Base-by-base conservation (phyloP, 1,140 invertebrate species). In the Chironomus striatipennis region DNA sequence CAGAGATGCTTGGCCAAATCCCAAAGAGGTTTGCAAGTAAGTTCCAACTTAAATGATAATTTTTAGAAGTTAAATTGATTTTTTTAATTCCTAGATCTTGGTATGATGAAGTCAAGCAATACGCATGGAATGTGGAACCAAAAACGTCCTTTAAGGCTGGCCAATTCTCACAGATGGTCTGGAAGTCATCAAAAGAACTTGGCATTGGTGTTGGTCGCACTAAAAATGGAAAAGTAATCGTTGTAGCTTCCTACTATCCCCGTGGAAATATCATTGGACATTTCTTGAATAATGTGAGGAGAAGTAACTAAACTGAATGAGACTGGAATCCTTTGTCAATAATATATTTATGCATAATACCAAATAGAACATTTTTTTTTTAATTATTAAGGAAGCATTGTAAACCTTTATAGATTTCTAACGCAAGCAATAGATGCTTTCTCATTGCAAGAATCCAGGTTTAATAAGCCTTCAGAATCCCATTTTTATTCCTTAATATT, bases 211-310 rank as follows among this genome's bases (percentile, higher is more conserved):
- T 87, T 77, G 89, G 89, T 0, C 86, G 86, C 77, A 86, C 81
- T 65, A 77, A 77, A 42, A 80, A 79, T 75, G n/a, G 86, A 80
- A 76, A 86, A 82, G 74, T 86, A 83, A 76, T 85, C 43, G 86
- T 92, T 1, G 90, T 92, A 1, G 88, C 88, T 6, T 90, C 90
- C 80, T 92, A 92, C 77, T 84, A 86, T 82, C 90, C 91, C 7
- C 83, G 89, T n/a, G 91, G 91, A 57, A 93, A 93, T 78, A 85
- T 88, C 57, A 80, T 90, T 15, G 89, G 90, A 1, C 84, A 86
- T 73, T 92, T 90, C 77, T 78, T 80, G 0, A 84, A 85, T 43
- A 91, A 91, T 79, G 90, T 91, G 42, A 79, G 78, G 15, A 74
- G 74, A 76, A 18, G 8, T 21, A 70, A 70, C 18, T 70, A 70